These are phyloP conservation scores for Lithophane leautieri DNA, from an alignment of 2,888 invertebrate species.

Conservation along the genomic window DNA sequence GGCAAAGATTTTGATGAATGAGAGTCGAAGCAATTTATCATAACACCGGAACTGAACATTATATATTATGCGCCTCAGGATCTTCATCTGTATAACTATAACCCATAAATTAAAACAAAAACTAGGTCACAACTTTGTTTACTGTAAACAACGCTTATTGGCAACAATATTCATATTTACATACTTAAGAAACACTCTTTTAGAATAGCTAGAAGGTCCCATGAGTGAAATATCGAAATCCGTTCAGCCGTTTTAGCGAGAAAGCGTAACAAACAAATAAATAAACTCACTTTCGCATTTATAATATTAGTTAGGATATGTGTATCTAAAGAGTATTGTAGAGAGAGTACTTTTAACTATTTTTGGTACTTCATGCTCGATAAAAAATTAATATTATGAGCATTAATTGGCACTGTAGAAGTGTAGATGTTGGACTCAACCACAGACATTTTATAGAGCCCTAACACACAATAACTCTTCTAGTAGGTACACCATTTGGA, in stretches of 20 bases:
- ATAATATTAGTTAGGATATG: too few species aligned
- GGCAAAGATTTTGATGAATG: conserved; percentile 50
- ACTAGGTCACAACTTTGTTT: conserved; percentile 71
- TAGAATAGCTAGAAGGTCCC: too few species aligned
- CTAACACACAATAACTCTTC: not conserved
- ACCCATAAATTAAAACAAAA: conserved; percentile 59
- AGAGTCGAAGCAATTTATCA: conserved; percentile 49
- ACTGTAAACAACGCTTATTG: conserved; percentile 61
- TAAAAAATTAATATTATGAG: not conserved
- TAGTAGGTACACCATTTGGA: not conserved
- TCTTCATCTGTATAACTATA: conserved; percentile 47
- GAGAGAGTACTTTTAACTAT: not conserved
- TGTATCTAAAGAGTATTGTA: not conserved
- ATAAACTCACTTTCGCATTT: too few species aligned
- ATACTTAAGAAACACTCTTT: conserved; percentile 30
- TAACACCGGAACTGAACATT: conserved; percentile 42
- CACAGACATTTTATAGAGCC: not conserved
- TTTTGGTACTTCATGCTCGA: not conserved
- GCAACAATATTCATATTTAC: conserved; percentile 56
- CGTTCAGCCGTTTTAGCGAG: too few species aligned
- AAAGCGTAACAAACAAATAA: too few species aligned
- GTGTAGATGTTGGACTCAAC: not conserved
- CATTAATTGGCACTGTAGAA: not conserved
- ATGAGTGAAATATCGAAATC: too few species aligned
- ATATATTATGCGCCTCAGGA: conserved; percentile 41